Percentiles rank a stretch among this genome's conserved stretches.
Conservation (phyloP, 2,888 invertebrate species). For the Lasioglossum villosulum region DNA sequence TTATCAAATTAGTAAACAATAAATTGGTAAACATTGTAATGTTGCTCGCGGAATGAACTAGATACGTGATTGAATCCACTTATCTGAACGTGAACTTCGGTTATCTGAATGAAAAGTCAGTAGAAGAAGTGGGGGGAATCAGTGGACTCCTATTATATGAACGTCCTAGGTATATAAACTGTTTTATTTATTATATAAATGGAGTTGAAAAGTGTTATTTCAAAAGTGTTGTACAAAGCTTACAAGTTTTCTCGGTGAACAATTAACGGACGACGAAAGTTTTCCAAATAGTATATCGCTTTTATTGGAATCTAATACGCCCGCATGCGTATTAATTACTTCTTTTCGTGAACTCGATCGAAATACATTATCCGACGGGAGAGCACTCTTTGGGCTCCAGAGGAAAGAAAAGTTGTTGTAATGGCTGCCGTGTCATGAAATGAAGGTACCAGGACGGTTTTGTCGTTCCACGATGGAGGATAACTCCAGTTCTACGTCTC, state of each 20-base stretch:
- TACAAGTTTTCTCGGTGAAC: conserved; percentile 12
- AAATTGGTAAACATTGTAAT: background rate
- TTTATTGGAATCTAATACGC: conserved; percentile 43
- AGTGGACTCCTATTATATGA: conserved; percentile 1
- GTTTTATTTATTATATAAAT: conserved; percentile 6
- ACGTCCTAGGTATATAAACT: conserved; percentile 6
- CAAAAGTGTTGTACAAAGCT: conserved; percentile 31
- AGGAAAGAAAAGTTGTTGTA: conserved; percentile 81
- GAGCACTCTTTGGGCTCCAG: conserved; percentile 77
- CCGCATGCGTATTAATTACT: conserved; percentile 74
- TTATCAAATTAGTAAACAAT: background rate
- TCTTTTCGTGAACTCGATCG: conserved; percentile 69
- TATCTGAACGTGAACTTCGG: conserved; percentile 6
- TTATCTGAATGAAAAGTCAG: conserved; percentile 6
- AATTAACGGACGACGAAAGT: conserved; percentile 28
- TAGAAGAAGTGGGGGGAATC: conserved; percentile 13
- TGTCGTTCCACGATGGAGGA: conserved; percentile 83
- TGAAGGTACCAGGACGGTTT: conserved; percentile 83
- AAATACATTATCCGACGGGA: conserved; percentile 74
- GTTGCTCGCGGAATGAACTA: conserved; percentile 3
- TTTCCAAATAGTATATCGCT: conserved; percentile 36
- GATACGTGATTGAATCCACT: conserved; percentile 2
- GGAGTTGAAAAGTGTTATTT: conserved; percentile 14
- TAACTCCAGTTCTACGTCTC: conserved; percentile 79
- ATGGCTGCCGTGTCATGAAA: conserved; percentile 85